Conservation (phyloP, 2,113 vertebrate species). For the Ifrita kowaldi region DNA sequence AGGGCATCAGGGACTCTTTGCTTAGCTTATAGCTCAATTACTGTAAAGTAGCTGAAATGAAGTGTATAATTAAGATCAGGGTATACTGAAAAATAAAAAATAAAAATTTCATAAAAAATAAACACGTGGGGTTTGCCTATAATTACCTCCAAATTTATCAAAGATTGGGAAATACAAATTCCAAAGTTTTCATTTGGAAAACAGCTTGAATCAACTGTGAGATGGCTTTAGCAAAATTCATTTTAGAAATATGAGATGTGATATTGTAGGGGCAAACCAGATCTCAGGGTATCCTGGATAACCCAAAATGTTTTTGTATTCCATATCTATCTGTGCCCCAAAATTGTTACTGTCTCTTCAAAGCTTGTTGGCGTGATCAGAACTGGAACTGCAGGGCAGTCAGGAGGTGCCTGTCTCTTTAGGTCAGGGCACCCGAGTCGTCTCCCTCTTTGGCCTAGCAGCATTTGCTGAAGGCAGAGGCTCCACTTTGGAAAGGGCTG, state of each 20-base stretch:
- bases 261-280: not conserved
- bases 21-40: not conserved
- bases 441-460: not conserved
- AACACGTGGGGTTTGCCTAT: accelerated
- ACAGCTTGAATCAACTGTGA: not conserved
- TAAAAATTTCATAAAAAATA: not conserved
- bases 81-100: not conserved
- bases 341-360: not conserved
- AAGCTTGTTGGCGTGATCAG: accelerated
- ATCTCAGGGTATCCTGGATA: not conserved
- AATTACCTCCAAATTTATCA: not conserved
- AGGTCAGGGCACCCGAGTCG: accelerated
- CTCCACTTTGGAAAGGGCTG: not conserved
- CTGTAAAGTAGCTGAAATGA: not conserved
- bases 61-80: not conserved
- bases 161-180: not conserved
- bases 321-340: not conserved
- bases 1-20: not conserved
- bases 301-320: not conserved
- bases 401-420: accelerated
- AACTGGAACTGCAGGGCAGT: accelerated
- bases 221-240: not conserved
- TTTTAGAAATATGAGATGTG: not conserved
- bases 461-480: not conserved
- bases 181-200: not conserved